phyloP scores from a whole-genome alignment of 2,888 invertebrate species.

The Hedychridium roseum region DNA sequence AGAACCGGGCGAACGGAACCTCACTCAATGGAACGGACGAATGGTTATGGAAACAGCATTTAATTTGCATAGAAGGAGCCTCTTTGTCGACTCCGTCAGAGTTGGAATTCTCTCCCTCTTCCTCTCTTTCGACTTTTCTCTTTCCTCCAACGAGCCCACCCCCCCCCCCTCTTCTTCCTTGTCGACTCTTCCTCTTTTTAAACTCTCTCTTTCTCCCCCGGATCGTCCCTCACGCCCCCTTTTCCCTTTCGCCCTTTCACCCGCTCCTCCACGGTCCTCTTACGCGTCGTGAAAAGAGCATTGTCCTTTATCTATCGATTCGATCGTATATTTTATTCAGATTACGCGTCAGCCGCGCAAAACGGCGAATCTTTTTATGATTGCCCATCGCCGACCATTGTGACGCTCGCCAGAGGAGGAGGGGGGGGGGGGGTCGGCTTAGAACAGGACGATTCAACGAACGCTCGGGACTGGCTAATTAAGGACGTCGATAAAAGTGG shows the following conservation, averaged over 20 bases:
- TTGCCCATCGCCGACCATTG: constrained; percentile 57
- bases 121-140: constrained; percentile 8
- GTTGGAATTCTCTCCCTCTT: constrained; percentile 28
- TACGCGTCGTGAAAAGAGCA: constrained; percentile 56
- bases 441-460: constrained; percentile 24
- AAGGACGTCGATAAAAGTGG: no score
- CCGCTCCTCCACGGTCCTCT: constrained; percentile 13
- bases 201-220: no score
- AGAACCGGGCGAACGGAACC: constrained; percentile 56
- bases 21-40: constrained; percentile 64
- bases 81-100: constrained; percentile 57
- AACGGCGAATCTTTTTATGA: constrained; percentile 61
- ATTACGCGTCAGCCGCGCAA: constrained; percentile 51
- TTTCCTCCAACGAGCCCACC: constrained; percentile 12
- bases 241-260: constrained; percentile 1
- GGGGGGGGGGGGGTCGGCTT: constrained; percentile 25
- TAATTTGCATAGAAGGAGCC: constrained; percentile 64
- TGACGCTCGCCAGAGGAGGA: constrained; percentile 28
- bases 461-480: constrained; percentile 17
- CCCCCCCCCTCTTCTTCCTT: constrained; percentile 21
- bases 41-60: constrained; percentile 65
- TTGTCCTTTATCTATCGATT: constrained; percentile 64
- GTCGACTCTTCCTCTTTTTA: constrained; percentile 4
- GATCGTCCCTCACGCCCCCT: neutral
- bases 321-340: constrained; percentile 64